A percentile compares a stretch with the other conserved stretches of the same genome.
These are phyloP conservation scores for Champsocephalus esox DNA, from an alignment of 2,797 vertebrate species.

Conservation along the genomic window DNA sequence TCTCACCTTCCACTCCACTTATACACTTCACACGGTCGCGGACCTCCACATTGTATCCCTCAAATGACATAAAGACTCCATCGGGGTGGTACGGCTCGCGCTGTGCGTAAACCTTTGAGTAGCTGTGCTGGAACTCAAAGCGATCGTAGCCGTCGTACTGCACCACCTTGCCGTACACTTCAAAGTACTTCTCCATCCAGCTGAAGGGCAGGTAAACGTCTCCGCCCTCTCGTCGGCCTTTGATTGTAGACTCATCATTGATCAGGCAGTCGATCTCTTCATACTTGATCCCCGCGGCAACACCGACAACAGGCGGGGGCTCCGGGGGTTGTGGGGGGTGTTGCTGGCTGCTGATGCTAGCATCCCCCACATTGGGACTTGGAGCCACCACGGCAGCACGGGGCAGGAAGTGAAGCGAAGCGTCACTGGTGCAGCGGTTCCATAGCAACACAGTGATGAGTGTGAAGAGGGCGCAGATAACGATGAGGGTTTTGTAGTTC, in stretches of 20 bases:
- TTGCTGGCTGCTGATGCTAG: slow-evolving; percentile 81
- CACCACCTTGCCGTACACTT: slow-evolving; percentile 94
- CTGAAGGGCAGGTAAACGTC: slow-evolving; percentile 96
- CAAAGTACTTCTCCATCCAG: slow-evolving; percentile 98
- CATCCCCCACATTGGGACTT: slow-evolving; percentile 81
- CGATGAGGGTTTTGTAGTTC: slow-evolving; percentile 97
- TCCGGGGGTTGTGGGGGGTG: slow-evolving; percentile 89
- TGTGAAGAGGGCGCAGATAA: slow-evolving; percentile 94
- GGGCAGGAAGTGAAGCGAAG: slow-evolving; percentile 81
- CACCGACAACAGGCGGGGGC: slow-evolving; percentile 89
- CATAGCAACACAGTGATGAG: slow-evolving; percentile 93
- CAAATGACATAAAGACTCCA: slow-evolving; percentile 99
- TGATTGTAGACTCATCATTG: slow-evolving; percentile 94
- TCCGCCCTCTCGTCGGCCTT: slow-evolving; percentile 89
- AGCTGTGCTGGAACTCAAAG: slow-evolving; percentile 98
- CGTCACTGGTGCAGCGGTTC: slow-evolving; percentile 93
- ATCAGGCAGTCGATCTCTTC: slow-evolving; percentile 98
- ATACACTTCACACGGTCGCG: slow-evolving; percentile 98
- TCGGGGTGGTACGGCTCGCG: slow-evolving; percentile 93
- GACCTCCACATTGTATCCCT: slow-evolving; percentile 98
- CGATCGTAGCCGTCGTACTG: slow-evolving; percentile 94
- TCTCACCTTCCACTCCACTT: slow-evolving; percentile 95
- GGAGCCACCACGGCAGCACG: slow-evolving; percentile 78
- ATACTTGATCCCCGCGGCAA: slow-evolving; percentile 87
- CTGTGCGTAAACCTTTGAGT: slow-evolving; percentile 96